Conservation (phyloP, 92 coral and sea anemone genomes). For the Pocillopora meandrina region DNA sequence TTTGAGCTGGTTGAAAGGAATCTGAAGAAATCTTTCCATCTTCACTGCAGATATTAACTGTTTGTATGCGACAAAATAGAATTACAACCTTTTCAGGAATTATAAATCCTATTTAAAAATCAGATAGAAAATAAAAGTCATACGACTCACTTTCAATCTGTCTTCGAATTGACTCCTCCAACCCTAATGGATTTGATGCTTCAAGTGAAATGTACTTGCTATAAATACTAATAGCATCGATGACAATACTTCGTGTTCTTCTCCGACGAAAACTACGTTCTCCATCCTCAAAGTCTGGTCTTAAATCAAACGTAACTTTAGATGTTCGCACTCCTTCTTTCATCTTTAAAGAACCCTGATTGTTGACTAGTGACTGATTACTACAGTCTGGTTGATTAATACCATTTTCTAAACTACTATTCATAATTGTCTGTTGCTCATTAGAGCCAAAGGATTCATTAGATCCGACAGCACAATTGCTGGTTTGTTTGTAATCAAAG, state of each 20-base stretch:
- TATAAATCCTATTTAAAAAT: not conserved
- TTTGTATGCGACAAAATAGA: not conserved
- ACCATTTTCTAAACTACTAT: slow-evolving; percentile 18
- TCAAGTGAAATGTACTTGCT: slow-evolving; percentile 93
- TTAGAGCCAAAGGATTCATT: not conserved
- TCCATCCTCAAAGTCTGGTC: slow-evolving; percentile 81
- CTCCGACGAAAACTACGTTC: slow-evolving; percentile 75
- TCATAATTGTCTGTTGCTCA: not conserved
- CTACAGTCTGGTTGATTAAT: not conserved
- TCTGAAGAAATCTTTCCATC: slow-evolving; percentile 93
- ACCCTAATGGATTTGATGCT: slow-evolving; percentile 89
- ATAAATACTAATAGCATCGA: slow-evolving; percentile 96
- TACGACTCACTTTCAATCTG: slow-evolving; percentile 85
- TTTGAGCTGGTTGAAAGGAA: slow-evolving; percentile 89
- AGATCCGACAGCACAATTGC: not conserved
- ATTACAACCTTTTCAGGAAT: not conserved
- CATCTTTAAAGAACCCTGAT: slow-evolving; percentile 13
- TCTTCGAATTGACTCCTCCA: slow-evolving; percentile 84
- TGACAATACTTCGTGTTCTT: slow-evolving; percentile 85
- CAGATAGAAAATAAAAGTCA: not conserved
- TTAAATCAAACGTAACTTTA: slow-evolving; percentile 83
- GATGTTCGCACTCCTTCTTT: slow-evolving; percentile 32
- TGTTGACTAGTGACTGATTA: not conserved
- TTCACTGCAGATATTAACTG: slow-evolving; percentile 95
- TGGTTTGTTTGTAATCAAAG: not conserved